Evolutionary conservation across 1,140 invertebrate species (phyloP).

Genomic region (Lasaia peninsularis): DNA sequence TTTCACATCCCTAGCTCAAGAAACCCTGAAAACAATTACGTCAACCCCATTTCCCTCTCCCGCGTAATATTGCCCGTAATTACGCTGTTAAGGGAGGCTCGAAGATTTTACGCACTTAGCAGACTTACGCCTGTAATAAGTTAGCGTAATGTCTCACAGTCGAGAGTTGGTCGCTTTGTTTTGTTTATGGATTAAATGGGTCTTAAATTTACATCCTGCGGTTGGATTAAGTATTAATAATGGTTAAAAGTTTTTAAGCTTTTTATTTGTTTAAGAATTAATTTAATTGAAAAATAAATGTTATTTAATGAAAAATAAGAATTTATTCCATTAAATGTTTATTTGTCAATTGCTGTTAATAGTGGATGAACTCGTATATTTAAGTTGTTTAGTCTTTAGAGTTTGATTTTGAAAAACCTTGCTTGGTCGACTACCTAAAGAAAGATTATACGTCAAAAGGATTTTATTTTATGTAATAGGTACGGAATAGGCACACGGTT

Average conservation of each 20-base stretch:
- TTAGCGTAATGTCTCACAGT: constrained; percentile 13
- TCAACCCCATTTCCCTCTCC: constrained; percentile 25
- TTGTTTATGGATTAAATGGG: constrained; percentile 20
- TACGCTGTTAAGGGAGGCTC: constrained; percentile 44
- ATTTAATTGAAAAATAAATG: no score
- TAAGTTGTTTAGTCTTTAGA: no score
- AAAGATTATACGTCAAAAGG: no score
- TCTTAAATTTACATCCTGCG: constrained; percentile 9
- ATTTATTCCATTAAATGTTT: no score
- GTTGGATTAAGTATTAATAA: constrained; percentile 4
- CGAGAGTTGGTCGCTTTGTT: constrained; percentile 20
- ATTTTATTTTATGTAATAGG: no score
- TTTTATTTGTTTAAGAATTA: neutral
- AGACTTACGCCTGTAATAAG: constrained; percentile 14
- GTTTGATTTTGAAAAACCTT: no score
- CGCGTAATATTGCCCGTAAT: constrained; percentile 49
- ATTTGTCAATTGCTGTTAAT: no score
- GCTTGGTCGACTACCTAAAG: no score
- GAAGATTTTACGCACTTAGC: constrained; percentile 61
- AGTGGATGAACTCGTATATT: no score
- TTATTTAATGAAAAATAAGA: no score
- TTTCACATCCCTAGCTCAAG: constrained; percentile 28
- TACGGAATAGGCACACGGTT: no score
- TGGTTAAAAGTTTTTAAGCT: neutral
- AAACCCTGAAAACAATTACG: constrained; percentile 51